Evolutionary conservation across 2,888 invertebrate species (phyloP), one percentile per base, ranked within the genome.

Genomic region (Amphipyra tragopoginis): DNA sequence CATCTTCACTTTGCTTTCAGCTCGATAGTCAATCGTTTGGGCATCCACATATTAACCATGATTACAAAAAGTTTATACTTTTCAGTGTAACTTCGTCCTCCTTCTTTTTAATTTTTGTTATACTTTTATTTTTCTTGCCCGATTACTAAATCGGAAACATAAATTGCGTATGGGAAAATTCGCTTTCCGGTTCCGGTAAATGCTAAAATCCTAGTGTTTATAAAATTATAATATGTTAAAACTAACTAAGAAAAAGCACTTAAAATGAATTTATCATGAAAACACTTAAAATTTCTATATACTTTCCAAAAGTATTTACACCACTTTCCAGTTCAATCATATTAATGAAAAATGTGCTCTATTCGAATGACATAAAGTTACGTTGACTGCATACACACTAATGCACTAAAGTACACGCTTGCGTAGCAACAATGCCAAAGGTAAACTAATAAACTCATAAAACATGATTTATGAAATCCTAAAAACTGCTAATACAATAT

Each of bases 161-260:
- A 36, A 29, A 33, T 4, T 33, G 9, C 33, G 9, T 58, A 50
- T 21, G 21, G 47, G 44, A 57, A 65, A 65, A 53, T 66, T 63
- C 53, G 34, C 72, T 65, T 70, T 21, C 76, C 79, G 78, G 61
- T 79, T 80, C 76, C 70, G 63, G 54, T 64, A 26, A 21, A 42
- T 6, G 3, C 4, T 10, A n/a, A 10, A 14, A 8, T n/a, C 8
- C 1, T 39, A 14, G n/a, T 21, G 33, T 33, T n/a, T 8, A 7
- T 5, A 5, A 45, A 26, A 26, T 9, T 0, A 4, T 21, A 47
- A n/a, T 15, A 62, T 34, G 0, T 29, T 15, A 47, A 36, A 10
- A 36, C 36, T 3, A 7, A 14, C 15, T 7, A 42, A n/a, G 0
- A 7, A 9, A 13, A 2, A 45, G 11, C 26, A n/a, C 9, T 7